Percentiles rank a stretch among this genome's conserved stretches.
Evolutionary conservation across 2,113 vertebrate genomes (phyloP).

Genomic region (Heteronetta atricapilla): DNA sequence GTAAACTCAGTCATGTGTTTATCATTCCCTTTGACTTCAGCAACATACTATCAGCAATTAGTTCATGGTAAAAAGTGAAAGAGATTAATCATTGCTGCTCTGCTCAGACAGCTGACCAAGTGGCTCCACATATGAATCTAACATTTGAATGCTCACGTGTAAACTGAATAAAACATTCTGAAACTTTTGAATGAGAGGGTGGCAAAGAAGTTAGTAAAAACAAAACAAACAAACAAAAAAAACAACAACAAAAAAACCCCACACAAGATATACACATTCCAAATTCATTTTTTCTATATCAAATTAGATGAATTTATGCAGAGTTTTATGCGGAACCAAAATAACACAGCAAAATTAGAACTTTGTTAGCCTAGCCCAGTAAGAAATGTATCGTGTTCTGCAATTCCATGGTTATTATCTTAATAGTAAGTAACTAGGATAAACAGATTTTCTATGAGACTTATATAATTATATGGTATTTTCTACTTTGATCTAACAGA

Average conservation of each 20-base stretch:
- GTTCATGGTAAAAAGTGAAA: neutral
- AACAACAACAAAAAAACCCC: neutral
- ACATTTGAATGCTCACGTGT: neutral
- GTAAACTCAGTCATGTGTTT: neutral
- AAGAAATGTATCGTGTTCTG: neutral
- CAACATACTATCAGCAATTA: neutral
- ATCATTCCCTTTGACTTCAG: neutral
- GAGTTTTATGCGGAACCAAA: neutral
- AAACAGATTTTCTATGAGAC: neutral
- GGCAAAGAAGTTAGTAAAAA: neutral
- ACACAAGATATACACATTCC: neutral
- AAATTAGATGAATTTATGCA: neutral
- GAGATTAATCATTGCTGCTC: neutral
- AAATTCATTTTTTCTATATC: neutral
- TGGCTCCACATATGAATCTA: neutral
- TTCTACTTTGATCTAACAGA: neutral
- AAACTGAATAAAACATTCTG: neutral
- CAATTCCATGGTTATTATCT: neutral
- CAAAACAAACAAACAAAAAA: neutral
- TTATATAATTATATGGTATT: neutral
- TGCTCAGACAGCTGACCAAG: neutral
- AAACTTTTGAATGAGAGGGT: neutral
- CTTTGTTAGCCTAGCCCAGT: neutral
- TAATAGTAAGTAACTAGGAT: neutral
- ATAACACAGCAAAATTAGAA: neutral